Evolutionary conservation across 2,888 invertebrate genomes (phyloP).

Genomic region (Amiota communis): DNA sequence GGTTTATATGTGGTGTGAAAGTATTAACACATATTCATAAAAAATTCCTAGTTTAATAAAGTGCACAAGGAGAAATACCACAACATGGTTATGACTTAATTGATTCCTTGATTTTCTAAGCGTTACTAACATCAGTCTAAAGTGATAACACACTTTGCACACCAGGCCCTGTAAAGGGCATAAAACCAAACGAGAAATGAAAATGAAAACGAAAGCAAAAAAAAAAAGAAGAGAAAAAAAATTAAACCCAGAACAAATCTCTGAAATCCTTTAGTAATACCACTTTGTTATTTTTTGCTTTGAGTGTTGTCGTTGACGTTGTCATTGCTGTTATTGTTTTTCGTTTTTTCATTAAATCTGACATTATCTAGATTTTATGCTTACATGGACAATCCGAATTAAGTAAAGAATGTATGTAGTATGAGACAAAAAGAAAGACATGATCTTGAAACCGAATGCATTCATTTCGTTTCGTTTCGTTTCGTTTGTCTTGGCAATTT

Average conservation of each 20-base stretch:
- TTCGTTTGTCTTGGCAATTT: constrained; percentile 34
- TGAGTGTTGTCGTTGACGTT: constrained; percentile 14
- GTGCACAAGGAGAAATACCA: too few species aligned
- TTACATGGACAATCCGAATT: constrained; percentile 21
- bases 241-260: neutral
- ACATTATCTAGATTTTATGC: constrained; percentile 27
- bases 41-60: too few species aligned
- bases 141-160: too few species aligned
- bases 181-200: neutral
- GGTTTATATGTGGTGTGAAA: too few species aligned
- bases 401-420: constrained; percentile 48
- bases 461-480: constrained; percentile 52
- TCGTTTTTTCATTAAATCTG: constrained; percentile 16
- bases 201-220: neutral
- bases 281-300: constrained; percentile 25
- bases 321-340: neutral
- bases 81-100: too few species aligned
- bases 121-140: too few species aligned
- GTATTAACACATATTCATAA: too few species aligned
- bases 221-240: too few species aligned
- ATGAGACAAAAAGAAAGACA: too few species aligned
- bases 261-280: constrained; percentile 27
- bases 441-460: constrained; percentile 49
- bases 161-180: too few species aligned
- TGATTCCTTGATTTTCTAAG: too few species aligned